Percentiles rank a stretch among this genome's conserved stretches.
Conservation (phyloP, 1,140 invertebrate species). For the Atopsyche davidsoni region DNA sequence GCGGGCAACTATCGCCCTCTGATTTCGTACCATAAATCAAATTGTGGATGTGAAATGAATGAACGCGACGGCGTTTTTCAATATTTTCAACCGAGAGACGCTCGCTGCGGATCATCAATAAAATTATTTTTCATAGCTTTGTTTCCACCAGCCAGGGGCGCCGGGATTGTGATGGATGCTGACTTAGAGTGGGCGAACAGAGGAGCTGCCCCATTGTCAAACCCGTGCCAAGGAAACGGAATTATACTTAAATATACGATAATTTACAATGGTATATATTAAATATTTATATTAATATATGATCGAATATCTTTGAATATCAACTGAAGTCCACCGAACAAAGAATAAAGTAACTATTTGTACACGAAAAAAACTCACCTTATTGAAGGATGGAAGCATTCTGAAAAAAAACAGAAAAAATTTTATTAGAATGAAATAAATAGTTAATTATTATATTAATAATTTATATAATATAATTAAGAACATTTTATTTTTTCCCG, state of each 20-base stretch:
- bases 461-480: too few relatives aligned
- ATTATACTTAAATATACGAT: background rate
- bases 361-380: too few relatives aligned
- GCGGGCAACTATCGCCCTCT: too few relatives aligned
- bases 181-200: background rate
- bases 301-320: too few relatives aligned
- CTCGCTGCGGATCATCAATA: conserved; percentile 23
- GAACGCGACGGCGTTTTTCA: conserved; percentile 25
- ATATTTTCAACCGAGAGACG: conserved; percentile 20
- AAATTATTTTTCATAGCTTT: conserved; percentile 26
- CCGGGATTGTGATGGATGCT: background rate
- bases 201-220: background rate
- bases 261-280: background rate
- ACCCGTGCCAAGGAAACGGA: background rate
- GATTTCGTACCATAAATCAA: conserved; percentile 21
- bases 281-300: background rate
- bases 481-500: too few relatives aligned
- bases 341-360: too few relatives aligned
- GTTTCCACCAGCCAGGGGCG: conserved; percentile 14
- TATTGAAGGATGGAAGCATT: too few relatives aligned
- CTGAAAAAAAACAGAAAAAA: too few relatives aligned
- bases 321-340: too few relatives aligned
- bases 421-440: too few relatives aligned
- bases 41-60: conserved; percentile 14
- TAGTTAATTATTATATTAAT: too few relatives aligned